These are phyloP conservation scores for Planococcus citri DNA, from an alignment of 1,140 invertebrate species.

Conservation along the genomic window DNA sequence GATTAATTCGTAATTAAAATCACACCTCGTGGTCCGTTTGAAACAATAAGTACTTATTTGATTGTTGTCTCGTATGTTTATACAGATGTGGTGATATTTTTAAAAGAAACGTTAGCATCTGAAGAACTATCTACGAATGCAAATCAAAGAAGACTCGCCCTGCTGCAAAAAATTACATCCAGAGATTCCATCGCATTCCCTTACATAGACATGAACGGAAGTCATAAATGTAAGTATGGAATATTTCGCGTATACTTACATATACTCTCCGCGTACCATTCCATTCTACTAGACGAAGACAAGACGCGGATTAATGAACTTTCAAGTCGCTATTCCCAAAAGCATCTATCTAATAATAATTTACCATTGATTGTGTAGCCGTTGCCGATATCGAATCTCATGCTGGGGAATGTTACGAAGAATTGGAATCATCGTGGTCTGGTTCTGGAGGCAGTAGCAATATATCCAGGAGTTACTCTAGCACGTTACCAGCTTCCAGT, in stretches of 20 bases:
- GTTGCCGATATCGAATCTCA: not conserved
- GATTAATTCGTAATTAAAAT: no score
- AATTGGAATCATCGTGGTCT: conserved; percentile 15
- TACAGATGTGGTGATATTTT: conserved; percentile 17
- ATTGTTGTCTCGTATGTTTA: no score
- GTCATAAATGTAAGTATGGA: conserved; percentile 11
- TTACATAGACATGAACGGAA: conserved; percentile 13
- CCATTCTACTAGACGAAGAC: no score
- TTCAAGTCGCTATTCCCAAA: not conserved
- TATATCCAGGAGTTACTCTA: not conserved
- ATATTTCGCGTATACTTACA: not conserved
- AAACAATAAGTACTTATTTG: not conserved
- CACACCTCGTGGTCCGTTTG: not conserved
- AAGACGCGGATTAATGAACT: not conserved
- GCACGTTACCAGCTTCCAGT: not conserved
- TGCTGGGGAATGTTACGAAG: conserved; percentile 14
- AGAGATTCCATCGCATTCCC: conserved; percentile 8
- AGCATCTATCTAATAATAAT: not conserved
- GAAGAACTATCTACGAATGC: conserved; percentile 7
- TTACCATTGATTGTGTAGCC: not conserved
- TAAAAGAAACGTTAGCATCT: conserved; percentile 14
- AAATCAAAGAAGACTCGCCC: conserved; percentile 4
- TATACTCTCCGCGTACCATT: no score
- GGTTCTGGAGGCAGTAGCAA: not conserved
- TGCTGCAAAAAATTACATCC: conserved; percentile 5